These are phyloP conservation scores for Tachysurus vachellii DNA, from an alignment of 2,113 vertebrate genomes.

Conservation along the genomic window DNA sequence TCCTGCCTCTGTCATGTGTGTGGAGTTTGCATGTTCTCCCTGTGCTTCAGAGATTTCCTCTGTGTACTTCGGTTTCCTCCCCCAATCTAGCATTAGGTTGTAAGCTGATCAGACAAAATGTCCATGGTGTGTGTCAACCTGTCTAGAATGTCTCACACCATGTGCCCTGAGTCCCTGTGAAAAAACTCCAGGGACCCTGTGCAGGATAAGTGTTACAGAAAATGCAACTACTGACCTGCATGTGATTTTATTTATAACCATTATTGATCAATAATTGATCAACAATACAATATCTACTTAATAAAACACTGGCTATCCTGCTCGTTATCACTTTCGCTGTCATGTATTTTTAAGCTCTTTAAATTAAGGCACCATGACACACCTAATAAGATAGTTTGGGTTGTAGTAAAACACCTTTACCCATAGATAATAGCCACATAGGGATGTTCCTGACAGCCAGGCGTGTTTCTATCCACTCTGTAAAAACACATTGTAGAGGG, in stretches of 20 bases:
- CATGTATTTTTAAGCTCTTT: background rate
- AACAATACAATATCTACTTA: background rate
- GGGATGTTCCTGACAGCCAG: background rate
- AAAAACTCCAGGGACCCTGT: too few species aligned
- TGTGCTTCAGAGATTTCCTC: too few species aligned
- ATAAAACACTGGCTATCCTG: background rate
- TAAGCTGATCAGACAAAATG: too few species aligned
- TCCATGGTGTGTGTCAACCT: too few species aligned
- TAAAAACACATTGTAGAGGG: background rate
- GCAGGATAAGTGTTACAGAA: too few species aligned
- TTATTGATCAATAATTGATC: background rate
- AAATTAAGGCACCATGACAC: background rate
- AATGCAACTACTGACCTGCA: background rate
- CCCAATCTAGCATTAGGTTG: too few species aligned
- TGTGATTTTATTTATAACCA: background rate
- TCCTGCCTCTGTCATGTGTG: too few species aligned
- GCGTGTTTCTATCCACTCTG: background rate
- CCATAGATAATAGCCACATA: background rate
- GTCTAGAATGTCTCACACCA: too few species aligned
- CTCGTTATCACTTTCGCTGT: background rate
- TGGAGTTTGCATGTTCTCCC: too few species aligned
- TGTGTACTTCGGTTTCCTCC: too few species aligned
- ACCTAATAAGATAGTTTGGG: background rate
- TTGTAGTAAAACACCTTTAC: background rate
- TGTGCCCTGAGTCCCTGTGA: too few species aligned